Percentiles rank a stretch among this genome's conserved stretches.
Evolutionary conservation across 1,140 invertebrate species (phyloP).

Genomic region (Aphis gossypii): DNA sequence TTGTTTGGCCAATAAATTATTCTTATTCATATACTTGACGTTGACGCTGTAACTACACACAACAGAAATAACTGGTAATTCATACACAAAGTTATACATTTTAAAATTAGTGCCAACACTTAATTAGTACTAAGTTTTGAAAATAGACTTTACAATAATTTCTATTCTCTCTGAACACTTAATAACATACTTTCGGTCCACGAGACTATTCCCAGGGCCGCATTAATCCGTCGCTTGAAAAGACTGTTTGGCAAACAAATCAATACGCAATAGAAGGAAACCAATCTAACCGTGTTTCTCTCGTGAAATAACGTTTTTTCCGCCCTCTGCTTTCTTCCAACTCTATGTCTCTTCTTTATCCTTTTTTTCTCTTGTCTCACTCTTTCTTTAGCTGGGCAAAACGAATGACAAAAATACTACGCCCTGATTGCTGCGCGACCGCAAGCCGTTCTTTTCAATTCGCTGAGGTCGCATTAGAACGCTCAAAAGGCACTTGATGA

Average conservation of each 20-base stretch:
- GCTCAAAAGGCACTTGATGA: slow-evolving; percentile 55
- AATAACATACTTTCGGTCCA: slow-evolving; percentile 38
- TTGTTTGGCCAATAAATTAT: no score
- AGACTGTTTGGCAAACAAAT: slow-evolving; percentile 57
- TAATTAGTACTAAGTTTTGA: slow-evolving; percentile 22
- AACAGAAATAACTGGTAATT: not conserved
- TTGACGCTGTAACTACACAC: not conserved
- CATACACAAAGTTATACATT: not conserved
- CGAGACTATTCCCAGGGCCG: slow-evolving; percentile 35
- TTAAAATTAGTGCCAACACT: not conserved
- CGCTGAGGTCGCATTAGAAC: slow-evolving; percentile 41
- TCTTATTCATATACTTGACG: not conserved
- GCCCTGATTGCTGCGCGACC: slow-evolving; percentile 34
- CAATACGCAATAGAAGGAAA: slow-evolving; percentile 57
- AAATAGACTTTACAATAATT: slow-evolving; percentile 31
- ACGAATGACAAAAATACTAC: slow-evolving; percentile 53
- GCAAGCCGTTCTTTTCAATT: slow-evolving; percentile 55
- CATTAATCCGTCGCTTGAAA: slow-evolving; percentile 53
- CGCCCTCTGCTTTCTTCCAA: slow-evolving; percentile 5
- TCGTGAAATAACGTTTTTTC: slow-evolving; percentile 54
- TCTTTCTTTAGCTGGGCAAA: not conserved
- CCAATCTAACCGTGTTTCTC: slow-evolving; percentile 56
- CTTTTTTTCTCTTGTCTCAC: not conserved
- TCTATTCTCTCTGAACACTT: not conserved
- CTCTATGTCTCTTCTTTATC: slow-evolving; percentile 15